Evolutionary conservation across 2,797 vertebrate genomes (phyloP).

Genomic region (Rhinatrema bivittatum): DNA sequence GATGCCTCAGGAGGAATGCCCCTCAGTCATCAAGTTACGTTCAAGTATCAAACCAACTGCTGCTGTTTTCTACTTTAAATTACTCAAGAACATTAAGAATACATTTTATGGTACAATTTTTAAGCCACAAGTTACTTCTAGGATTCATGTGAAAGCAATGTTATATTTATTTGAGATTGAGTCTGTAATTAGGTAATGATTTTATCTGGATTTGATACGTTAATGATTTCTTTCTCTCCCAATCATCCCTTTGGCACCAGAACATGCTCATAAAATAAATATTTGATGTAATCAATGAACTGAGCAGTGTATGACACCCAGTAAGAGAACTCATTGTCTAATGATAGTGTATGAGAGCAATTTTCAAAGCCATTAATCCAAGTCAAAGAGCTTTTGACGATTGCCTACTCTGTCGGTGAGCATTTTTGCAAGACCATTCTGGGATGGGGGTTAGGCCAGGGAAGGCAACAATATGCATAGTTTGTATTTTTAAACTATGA

Average conservation of each 20-base stretch:
- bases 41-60: conserved; percentile 36
- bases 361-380: too few species aligned
- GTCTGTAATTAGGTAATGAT: conserved; percentile 22
- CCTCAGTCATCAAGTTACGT: conserved; percentile 31
- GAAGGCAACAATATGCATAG: too few species aligned
- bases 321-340: too few species aligned
- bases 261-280: conserved; percentile 7
- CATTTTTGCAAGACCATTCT: too few species aligned
- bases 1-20: conserved; percentile 25
- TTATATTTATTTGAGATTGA: conserved; percentile 17
- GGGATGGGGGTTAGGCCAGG: too few species aligned
- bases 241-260: conserved; percentile 16
- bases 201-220: conserved; percentile 4
- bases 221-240: conserved; percentile 27
- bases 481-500: too few species aligned
- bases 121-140: not conserved
- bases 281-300: too few species aligned
- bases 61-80: conserved; percentile 15
- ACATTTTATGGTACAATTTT: not conserved
- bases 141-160: conserved; percentile 13
- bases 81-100: conserved; percentile 9
- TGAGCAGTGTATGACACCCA: too few species aligned
- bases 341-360: too few species aligned
- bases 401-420: too few species aligned
- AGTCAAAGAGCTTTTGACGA: too few species aligned